Evolutionary conservation across 1,140 invertebrate genomes (phyloP).

Genomic region (Papilio polytes): DNA sequence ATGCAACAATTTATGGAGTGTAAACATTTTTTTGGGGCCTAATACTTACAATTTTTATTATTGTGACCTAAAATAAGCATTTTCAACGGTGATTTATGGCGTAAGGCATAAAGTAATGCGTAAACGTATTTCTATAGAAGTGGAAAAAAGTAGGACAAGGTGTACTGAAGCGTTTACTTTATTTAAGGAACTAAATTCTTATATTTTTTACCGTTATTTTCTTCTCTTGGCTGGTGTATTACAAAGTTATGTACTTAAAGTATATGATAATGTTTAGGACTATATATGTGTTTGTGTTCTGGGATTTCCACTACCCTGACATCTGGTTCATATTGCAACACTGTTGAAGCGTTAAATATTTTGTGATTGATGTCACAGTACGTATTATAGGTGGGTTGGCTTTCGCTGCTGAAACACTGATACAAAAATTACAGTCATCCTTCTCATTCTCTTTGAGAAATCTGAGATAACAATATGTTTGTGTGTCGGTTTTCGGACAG

Average conservation of each 20-base stretch:
- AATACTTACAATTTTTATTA: neutral
- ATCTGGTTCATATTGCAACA: conserved; percentile 26
- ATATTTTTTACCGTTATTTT: neutral
- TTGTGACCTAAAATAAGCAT: neutral
- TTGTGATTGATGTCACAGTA: conserved; percentile 69
- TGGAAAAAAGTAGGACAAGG: conserved; percentile 1
- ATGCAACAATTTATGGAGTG: neutral
- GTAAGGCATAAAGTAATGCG: neutral
- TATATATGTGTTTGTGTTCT: conserved; percentile 5
- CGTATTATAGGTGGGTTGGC: conserved; percentile 57
- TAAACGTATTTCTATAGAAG: neutral
- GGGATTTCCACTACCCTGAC: conserved; percentile 18
- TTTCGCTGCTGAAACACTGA: neutral
- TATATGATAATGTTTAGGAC: neutral
- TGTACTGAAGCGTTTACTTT: neutral
- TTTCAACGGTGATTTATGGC: neutral
- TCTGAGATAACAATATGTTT: neutral
- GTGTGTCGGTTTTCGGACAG: neutral
- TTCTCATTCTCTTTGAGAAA: neutral
- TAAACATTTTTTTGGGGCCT: neutral
- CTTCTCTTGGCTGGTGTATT: neutral
- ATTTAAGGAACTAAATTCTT: neutral
- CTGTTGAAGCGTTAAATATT: conserved; percentile 51
- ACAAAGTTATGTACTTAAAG: neutral
- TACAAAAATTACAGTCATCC: neutral